Base-by-base conservation (phyloP, 2,888 invertebrate species). In the Lycocerus yunnanus region DNA sequence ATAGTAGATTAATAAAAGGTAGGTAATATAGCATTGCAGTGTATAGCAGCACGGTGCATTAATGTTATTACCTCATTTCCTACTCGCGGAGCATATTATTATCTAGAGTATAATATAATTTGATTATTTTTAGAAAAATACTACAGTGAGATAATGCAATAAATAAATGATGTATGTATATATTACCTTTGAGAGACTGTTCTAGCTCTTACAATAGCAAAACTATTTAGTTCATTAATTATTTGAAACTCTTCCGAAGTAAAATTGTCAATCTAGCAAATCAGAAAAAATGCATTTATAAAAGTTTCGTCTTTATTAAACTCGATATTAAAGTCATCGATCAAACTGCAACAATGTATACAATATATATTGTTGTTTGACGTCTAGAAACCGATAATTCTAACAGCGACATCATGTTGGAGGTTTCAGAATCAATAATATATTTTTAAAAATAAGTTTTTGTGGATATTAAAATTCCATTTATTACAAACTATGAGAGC, bases 251-350 rank as follows among this genome's bases (percentile, higher is more conserved):
- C 43, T n/a, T 43, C 43, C n/a, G 6, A 43, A 43, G 43, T 43
- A 43, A 43, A 43, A 43, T 43, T 43, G 43, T 43, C 43, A 43
- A 43, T 43, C 43, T 43, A 43, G n/a, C 43, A 43, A 43, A 43
- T 43, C 43, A 43, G 13, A 43, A 43, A 63, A 71, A 66, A 67
- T 61, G 27, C 67, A 67, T 71, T 71, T 71, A 66, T 71, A 67
- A 58, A 24, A n/a, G 24, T 72, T 65, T 68, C 68, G 63, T 58
- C 68, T 63, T 65, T 69, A 72, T 72, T 72, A 72, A 68, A 72
- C 27, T 27, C 59, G 73, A 76, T 76, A 76, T 76, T 76, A 73
- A 73, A 76, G 69, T 58, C 73, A 76, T 76, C 76, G 70, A 76
- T 76, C 76, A 76, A 76, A 76, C 71, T 75, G 59, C 58, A 68